Evolutionary conservation across 2,797 vertebrate genomes (phyloP).

Genomic region (Paratrypauchen microcephalus): DNA sequence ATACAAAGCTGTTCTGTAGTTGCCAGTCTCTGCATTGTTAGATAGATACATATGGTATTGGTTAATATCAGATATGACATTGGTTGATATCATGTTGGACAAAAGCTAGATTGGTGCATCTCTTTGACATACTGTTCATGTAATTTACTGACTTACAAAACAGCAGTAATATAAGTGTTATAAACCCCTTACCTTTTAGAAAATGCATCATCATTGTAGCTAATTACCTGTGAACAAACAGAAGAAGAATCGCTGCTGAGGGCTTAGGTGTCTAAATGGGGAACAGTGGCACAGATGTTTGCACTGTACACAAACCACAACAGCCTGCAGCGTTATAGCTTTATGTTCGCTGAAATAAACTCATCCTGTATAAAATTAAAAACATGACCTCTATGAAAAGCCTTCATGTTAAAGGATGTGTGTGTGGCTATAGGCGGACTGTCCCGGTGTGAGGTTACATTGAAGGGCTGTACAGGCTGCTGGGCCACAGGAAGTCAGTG

Average conservation of each 20-base stretch:
- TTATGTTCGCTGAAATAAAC: slow-evolving; percentile 48
- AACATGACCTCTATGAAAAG: slow-evolving; percentile 49
- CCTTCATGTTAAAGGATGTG: slow-evolving; percentile 35
- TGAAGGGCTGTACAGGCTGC: slow-evolving; percentile 48
- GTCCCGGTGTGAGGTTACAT: slow-evolving; percentile 69
- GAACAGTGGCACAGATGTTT: slow-evolving; percentile 55
- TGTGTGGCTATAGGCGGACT: slow-evolving; percentile 52
- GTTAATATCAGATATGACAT: too few species aligned
- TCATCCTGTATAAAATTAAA: slow-evolving; percentile 37
- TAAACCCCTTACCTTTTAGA: background rate
- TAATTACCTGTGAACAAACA: slow-evolving; percentile 33
- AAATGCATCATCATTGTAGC: slow-evolving; percentile 27
- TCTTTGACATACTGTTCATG: background rate
- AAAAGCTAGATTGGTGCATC: background rate
- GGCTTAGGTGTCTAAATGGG: slow-evolving; percentile 26
- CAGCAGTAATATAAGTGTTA: background rate
- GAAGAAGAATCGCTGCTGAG: slow-evolving; percentile 18
- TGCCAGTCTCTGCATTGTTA: too few species aligned
- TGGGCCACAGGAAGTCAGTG: slow-evolving; percentile 64
- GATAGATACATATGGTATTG: too few species aligned
- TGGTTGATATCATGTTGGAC: too few species aligned
- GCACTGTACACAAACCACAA: slow-evolving; percentile 26
- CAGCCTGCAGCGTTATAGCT: slow-evolving; percentile 49
- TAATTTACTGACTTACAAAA: background rate
- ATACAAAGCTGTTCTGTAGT: too few species aligned